Base-by-base conservation (phyloP, 2,113 vertebrate species). In the Hydropotes inermis region DNA sequence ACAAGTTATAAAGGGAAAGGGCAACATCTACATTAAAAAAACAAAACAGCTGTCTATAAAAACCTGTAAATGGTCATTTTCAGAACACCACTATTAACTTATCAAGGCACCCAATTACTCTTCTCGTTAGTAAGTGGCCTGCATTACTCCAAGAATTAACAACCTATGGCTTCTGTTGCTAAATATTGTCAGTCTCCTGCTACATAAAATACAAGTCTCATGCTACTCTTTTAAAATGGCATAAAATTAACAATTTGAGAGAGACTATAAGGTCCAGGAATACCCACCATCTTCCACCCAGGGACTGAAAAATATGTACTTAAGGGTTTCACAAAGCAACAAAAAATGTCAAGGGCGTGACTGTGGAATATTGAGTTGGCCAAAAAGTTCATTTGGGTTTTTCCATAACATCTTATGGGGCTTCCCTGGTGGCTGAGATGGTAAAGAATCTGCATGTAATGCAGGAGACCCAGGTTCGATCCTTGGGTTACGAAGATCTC, bases 211-310 rank as follows among this genome's bases (percentile, higher is more conserved):
- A 19, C 17, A 94, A 64, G 13, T 47, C n/a, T 14, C 21, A 50
- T 16, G 17, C 33, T 89, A 86, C 36, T 30, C 50, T 36, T 91
- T 83, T 28, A 33, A 64, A 95, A 88, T 4, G 17, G 4, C 13
- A 76, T 78, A 89, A 87, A 95, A 84, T 90, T 52, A 93, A 86
- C 85, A 14, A 79, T 79, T 89, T 82, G 33, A 91, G 90, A 97
- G 76, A 89, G 58, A 43, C 1, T 30, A 28, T 36, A 52, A n/a
- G 11, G 33, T 6, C n/a, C 61, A 89, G 27, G 33, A 67, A 39
- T 33, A 89, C 13, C 57, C 25, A 61, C 61, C 19, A 54, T 70
- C 55, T 91, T 47, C 43, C 10, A 57, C 36, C 2, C 13, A 87
- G 55, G 8, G 54, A 78, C 9, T 16, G 27, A 96, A 64, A 30